Conservation (phyloP, 2,888 invertebrate species). For the Steromphala cineraria region DNA sequence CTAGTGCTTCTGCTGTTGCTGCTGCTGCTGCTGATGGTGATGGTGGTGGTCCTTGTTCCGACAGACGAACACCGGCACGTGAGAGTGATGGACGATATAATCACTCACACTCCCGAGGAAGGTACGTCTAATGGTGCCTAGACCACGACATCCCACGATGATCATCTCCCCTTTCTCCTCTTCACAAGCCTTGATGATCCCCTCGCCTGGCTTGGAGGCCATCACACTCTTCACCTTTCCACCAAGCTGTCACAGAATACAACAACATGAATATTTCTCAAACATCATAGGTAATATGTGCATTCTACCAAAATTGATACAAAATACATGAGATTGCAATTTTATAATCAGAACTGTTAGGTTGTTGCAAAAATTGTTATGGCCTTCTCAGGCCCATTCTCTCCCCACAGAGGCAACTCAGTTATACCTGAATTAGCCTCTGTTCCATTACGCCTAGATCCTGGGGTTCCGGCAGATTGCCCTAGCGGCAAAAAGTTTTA, state of each 20-base stretch:
- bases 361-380: no score
- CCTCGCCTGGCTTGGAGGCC: conserved; percentile 34
- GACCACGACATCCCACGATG: conserved; percentile 34
- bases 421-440: no score
- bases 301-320: no score
- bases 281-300: neutral
- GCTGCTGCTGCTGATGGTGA: neutral
- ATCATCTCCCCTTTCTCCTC: conserved; percentile 30
- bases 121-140: conserved; percentile 35
- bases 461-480: no score
- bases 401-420: no score
- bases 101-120: conserved; percentile 40
- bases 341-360: no score
- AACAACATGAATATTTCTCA: neutral
- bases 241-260: conserved; percentile 13
- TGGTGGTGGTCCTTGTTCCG: conserved; percentile 14
- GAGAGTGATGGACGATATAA: conserved; percentile 39
- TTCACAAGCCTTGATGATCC: conserved; percentile 28
- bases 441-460: no score
- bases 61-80: conserved; percentile 40
- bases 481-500: no score
- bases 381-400: no score
- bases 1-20: neutral
- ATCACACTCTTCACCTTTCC: conserved; percentile 33
- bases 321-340: no score